phyloP scores from a whole-genome alignment of 2,888 invertebrate species.

The Perizoma flavofasciatum region DNA sequence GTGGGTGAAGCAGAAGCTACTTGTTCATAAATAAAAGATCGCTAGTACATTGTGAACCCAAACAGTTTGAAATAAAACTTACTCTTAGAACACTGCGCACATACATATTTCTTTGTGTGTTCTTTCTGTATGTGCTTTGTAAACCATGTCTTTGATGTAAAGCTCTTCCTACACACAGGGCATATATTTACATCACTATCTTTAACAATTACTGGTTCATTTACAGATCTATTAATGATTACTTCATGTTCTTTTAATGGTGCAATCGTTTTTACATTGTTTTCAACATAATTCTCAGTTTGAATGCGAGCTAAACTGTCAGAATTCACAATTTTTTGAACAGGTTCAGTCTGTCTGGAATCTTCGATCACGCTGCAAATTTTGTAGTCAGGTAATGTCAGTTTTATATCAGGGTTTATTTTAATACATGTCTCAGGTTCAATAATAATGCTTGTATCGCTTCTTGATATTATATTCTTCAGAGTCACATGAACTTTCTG shows the following conservation, averaged over 20 bases:
- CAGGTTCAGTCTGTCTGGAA: conserved; percentile 40
- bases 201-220: conserved; percentile 26
- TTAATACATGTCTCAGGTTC: conserved; percentile 47
- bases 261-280: conserved; percentile 18
- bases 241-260: conserved; percentile 5
- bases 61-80: conserved; percentile 37
- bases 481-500: conserved; percentile 65
- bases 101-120: conserved; percentile 59
- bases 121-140: conserved; percentile 67
- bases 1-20: no score
- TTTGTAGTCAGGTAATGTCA: conserved; percentile 62
- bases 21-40: no score
- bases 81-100: conserved; percentile 66
- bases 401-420: conserved; percentile 44
- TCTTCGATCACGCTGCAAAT: conserved; percentile 52
- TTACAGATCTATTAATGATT: conserved; percentile 13
- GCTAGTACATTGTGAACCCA: no score
- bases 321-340: conserved; percentile 22
- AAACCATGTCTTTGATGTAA: conserved; percentile 68
- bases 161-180: conserved; percentile 59
- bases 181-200: conserved; percentile 51
- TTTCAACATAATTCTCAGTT: conserved; percentile 1
- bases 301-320: no score
- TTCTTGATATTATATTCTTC: conserved; percentile 61
- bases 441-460: conserved; percentile 60